Conservation (phyloP, 2,888 invertebrate genomes). For the Globia sparganii region DNA sequence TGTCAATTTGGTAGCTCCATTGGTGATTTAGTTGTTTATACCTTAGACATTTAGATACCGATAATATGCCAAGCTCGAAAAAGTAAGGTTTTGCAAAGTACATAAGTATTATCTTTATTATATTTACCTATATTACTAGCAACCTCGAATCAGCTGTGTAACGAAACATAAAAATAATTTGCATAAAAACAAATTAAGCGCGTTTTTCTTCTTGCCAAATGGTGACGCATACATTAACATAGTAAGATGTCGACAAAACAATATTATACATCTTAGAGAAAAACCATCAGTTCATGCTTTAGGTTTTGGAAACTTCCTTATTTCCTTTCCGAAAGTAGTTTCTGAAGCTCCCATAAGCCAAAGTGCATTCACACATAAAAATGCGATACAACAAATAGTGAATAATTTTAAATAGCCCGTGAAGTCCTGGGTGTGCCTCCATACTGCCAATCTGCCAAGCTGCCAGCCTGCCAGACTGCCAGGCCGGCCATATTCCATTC, state of each 20-base stretch:
- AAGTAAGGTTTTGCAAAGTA: neutral
- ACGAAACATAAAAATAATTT: slow-evolving; percentile 24
- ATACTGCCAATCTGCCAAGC: slow-evolving; percentile 58
- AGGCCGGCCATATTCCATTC: slow-evolving; percentile 71
- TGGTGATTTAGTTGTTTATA: neutral
- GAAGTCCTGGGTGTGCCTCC: slow-evolving; percentile 50
- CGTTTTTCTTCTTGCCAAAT: slow-evolving; percentile 32
- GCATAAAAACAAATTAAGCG: slow-evolving; percentile 29
- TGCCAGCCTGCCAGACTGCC: slow-evolving; percentile 57
- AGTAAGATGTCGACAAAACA: slow-evolving; percentile 11
- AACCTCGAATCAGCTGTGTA: slow-evolving; percentile 21
- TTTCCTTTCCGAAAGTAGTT: slow-evolving; percentile 2
- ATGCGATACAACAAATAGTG: slow-evolving; percentile 61
- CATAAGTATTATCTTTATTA: neutral
- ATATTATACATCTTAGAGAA: slow-evolving; percentile 4
- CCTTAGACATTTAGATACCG: no score
- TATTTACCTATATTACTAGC: neutral
- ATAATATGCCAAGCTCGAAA: neutral
- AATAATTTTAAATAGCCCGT: slow-evolving; percentile 73
- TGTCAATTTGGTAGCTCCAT: neutral
- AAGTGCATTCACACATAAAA: slow-evolving; percentile 57
- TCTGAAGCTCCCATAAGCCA: slow-evolving; percentile 6
- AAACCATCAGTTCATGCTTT: neutral
- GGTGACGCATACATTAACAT: slow-evolving; percentile 37
- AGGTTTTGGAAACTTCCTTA: neutral